Evolutionary conservation across 2,888 invertebrate species (phyloP).

Genomic region (Thymelicus sylvestris): DNA sequence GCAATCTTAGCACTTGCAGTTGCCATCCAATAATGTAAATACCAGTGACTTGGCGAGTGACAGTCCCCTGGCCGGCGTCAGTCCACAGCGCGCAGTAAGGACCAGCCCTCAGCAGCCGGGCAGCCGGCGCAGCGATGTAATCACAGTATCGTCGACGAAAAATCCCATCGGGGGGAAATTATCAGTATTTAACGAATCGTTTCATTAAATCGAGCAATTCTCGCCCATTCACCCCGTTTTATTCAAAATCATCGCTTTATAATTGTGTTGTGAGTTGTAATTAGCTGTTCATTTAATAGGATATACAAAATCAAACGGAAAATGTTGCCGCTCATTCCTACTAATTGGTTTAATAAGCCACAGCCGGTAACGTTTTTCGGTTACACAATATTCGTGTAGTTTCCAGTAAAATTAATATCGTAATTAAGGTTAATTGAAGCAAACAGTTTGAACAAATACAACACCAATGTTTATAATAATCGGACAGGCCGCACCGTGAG

Average conservation of each 20-base stretch:
- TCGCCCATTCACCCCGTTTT: slow-evolving; percentile 21
- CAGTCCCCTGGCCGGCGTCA: no score
- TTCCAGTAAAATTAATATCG: slow-evolving; percentile 1
- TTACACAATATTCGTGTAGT: background rate
- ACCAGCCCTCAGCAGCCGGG: no score
- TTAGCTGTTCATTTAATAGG: slow-evolving; percentile 34
- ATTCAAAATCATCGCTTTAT: slow-evolving; percentile 34
- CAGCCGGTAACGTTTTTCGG: slow-evolving; percentile 2
- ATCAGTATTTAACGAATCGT: slow-evolving; percentile 29
- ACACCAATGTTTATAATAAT: background rate
- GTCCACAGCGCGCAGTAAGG: no score
- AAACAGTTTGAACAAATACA: slow-evolving; percentile 1
- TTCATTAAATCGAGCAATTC: slow-evolving; percentile 27
- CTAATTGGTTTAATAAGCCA: slow-evolving; percentile 24
- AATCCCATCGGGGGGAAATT: slow-evolving; percentile 22
- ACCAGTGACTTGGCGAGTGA: no score
- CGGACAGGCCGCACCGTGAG: background rate
- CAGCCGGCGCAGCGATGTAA: background rate
- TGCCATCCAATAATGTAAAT: no score
- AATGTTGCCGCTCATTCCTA: slow-evolving; percentile 21
- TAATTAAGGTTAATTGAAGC: slow-evolving; percentile 1
- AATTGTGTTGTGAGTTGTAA: slow-evolving; percentile 35
- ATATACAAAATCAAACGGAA: slow-evolving; percentile 35
- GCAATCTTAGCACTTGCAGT: no score
- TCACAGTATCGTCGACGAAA: slow-evolving; percentile 26